Conservation (phyloP, 2,113 vertebrate species). For the Hippocampus guttulatus region DNA sequence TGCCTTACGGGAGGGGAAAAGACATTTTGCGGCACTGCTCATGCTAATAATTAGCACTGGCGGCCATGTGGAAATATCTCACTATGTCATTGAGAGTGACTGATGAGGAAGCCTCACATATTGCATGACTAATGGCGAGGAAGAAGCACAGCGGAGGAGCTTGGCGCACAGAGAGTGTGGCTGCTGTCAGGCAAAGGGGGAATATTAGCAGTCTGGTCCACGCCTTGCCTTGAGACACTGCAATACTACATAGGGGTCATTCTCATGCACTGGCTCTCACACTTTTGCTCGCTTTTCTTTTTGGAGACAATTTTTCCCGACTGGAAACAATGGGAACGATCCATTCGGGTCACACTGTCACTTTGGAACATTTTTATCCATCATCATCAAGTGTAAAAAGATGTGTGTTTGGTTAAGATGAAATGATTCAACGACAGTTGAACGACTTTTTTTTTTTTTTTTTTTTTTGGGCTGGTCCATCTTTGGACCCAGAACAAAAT, state of each 20-base stretch:
- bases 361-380: too few relatives aligned
- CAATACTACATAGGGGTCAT: neutral
- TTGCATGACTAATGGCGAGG: conserved; percentile 57
- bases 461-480: too few relatives aligned
- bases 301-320: neutral
- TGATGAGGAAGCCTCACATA: conserved; percentile 39
- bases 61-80: conserved; percentile 59
- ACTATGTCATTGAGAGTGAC: conserved; percentile 57
- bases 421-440: neutral
- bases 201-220: conserved; percentile 20
- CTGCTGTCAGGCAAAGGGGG: conserved; percentile 28
- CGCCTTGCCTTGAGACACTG: conserved; percentile 11
- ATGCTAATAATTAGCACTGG: conserved; percentile 57
- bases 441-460: too few relatives aligned
- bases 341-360: too few relatives aligned
- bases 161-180: conserved; percentile 30
- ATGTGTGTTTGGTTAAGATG: neutral
- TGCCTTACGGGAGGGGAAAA: conserved; percentile 33
- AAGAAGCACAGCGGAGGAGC: conserved; percentile 36
- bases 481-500: neutral
- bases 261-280: neutral
- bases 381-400: too few relatives aligned
- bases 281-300: neutral
- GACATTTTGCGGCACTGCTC: conserved; percentile 49
- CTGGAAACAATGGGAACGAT: neutral